Percentiles rank a stretch among this genome's conserved stretches.
These are phyloP conservation scores for Phyllopteryx taeniolatus DNA, from an alignment of 2,113 vertebrate species.

Conservation along the genomic window DNA sequence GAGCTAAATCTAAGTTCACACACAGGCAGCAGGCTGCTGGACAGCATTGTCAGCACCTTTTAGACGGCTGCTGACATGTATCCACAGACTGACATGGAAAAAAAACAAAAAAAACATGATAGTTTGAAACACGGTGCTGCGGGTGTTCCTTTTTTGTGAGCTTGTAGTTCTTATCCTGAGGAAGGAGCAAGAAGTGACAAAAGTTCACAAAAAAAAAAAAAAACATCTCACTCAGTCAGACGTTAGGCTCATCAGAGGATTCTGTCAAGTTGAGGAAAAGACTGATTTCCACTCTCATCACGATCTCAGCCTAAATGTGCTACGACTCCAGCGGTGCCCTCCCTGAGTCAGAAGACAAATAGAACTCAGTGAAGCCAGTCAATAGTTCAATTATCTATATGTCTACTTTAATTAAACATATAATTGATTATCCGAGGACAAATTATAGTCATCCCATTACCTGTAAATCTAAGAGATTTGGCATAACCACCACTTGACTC, in stretches of 20 bases:
- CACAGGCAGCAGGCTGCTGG: conserved; percentile 57
- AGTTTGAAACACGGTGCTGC: conserved; percentile 49
- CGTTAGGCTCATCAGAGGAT: conserved; percentile 34
- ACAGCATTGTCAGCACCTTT: conserved; percentile 72
- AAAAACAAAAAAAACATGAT: conserved; percentile 34
- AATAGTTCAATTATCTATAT: conserved; percentile 70
- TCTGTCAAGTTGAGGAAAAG: conserved; percentile 28
- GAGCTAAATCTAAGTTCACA: conserved; percentile 75
- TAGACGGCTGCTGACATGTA: conserved; percentile 65
- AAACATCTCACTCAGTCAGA: conserved; percentile 24
- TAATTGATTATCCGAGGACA: conserved; percentile 58
- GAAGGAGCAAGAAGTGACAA: conserved; percentile 25
- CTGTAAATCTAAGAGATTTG: conserved; percentile 53
- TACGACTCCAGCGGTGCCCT: conserved; percentile 11
- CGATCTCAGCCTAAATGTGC: conserved; percentile 28
- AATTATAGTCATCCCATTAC: conserved; percentile 60
- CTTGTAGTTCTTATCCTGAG: conserved; percentile 18
- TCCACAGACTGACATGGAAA: conserved; percentile 57
- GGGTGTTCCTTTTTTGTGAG: conserved; percentile 39
- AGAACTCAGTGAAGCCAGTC: conserved; percentile 45
- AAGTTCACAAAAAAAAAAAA: conserved; percentile 6
- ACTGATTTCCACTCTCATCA: conserved; percentile 24
- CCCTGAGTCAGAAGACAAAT: conserved; percentile 49
- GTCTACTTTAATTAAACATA: conserved; percentile 70
- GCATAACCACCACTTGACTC: conserved; percentile 65